phyloP scores from a whole-genome alignment of 2,797 vertebrate genomes.

The Philypnodon macrostomus region DNA sequence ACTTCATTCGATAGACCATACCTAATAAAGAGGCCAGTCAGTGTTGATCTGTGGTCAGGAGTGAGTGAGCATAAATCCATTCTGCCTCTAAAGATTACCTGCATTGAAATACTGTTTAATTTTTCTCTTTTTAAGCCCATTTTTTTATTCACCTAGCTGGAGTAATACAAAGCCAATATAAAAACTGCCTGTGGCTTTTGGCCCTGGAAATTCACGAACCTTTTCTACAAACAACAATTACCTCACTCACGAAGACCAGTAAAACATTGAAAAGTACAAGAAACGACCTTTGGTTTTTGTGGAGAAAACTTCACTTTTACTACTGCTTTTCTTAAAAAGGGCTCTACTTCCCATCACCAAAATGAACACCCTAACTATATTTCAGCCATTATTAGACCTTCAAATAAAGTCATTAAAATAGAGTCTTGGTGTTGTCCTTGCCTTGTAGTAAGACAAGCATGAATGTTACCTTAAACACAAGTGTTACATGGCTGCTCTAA shows the following conservation, averaged over 20 bases:
- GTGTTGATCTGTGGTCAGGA: too few relatives aligned
- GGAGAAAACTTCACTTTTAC: slow-evolving; percentile 4
- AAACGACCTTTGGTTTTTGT: neutral
- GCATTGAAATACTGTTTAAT: slow-evolving; percentile 2
- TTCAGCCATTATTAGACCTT: slow-evolving; percentile 53
- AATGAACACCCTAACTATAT: slow-evolving; percentile 54
- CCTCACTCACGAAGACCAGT: neutral
- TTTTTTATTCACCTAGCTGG: neutral
- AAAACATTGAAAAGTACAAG: neutral
- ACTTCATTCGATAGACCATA: too few relatives aligned
- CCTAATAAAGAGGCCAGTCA: too few relatives aligned
- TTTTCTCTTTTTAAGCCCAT: neutral
- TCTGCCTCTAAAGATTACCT: too few relatives aligned
- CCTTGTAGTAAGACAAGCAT: slow-evolving; percentile 61
- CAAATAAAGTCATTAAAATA: slow-evolving; percentile 52
- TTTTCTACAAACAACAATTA: slow-evolving; percentile 4
- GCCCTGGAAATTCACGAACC: slow-evolving; percentile 4
- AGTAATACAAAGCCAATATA: neutral
- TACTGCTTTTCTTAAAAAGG: slow-evolving; percentile 24
- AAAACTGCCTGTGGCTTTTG: neutral
- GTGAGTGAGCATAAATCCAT: too few relatives aligned
- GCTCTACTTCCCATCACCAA: slow-evolving; percentile 33
- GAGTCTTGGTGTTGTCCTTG: slow-evolving; percentile 52
- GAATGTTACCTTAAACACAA: slow-evolving; percentile 70
- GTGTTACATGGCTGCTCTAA: slow-evolving; percentile 49